Conservation (phyloP, 2,888 invertebrate genomes). For the Andrena bicolor region DNA sequence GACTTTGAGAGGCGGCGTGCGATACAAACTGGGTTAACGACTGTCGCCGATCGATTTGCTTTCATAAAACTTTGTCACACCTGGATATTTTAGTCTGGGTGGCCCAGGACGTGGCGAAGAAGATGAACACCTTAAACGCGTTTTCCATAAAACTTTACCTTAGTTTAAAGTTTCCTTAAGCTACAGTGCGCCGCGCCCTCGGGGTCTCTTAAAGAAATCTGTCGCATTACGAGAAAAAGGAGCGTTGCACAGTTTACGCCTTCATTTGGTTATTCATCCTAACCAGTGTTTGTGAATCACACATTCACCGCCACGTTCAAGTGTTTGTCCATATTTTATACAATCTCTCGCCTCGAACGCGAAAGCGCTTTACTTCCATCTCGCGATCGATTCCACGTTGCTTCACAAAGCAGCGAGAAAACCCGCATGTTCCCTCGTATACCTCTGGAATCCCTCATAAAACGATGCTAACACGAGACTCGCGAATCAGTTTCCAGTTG, state of each 20-base stretch:
- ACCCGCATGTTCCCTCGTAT: not conserved
- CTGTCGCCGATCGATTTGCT: slow-evolving; percentile 18
- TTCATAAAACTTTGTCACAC: not conserved
- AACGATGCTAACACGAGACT: slow-evolving; percentile 4
- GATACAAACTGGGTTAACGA: slow-evolving; percentile 28
- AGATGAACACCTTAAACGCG: not conserved
- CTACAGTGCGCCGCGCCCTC: no score
- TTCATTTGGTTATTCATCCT: no score
- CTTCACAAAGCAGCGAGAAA: not conserved
- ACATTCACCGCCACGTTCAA: not conserved
- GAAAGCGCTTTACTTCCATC: not conserved
- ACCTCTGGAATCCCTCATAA: not conserved
- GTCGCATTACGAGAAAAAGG: no score
- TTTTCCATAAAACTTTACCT: not conserved
- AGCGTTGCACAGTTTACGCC: no score
- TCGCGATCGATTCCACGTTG: not conserved
- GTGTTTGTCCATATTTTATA: not conserved
- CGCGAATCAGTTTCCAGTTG: slow-evolving; percentile 20
- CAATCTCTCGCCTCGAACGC: not conserved
- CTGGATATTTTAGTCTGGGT: not conserved
- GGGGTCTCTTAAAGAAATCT: no score
- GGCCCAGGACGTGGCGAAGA: not conserved
- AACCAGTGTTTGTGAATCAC: no score
- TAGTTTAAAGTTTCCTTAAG: not conserved
- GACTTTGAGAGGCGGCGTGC: slow-evolving; percentile 5